These are phyloP conservation scores for Hypsopygia costalis DNA, from an alignment of 2,888 invertebrate genomes.

Conservation along the genomic window DNA sequence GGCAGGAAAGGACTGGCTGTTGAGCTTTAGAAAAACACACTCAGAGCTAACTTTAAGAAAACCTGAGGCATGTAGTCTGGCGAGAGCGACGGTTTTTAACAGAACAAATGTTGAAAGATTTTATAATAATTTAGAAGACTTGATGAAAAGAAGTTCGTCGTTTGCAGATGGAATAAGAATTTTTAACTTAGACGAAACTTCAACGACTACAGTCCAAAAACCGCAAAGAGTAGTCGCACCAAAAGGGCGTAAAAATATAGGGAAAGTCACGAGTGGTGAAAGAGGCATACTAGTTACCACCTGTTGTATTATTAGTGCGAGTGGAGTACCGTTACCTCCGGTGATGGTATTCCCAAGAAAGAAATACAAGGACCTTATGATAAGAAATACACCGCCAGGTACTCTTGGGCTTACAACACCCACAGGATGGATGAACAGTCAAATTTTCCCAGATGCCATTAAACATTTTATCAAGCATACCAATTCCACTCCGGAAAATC, in stretches of 20 bases:
- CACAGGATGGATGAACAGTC: constrained; percentile 15
- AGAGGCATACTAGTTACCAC: constrained; percentile 29
- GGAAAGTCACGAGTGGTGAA: constrained; percentile 16
- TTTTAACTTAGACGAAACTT: constrained; percentile 12
- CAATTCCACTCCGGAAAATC: constrained; percentile 5
- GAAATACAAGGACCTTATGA: constrained; percentile 9
- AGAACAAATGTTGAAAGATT: constrained; percentile 7
- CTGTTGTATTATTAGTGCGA: constrained; percentile 26
- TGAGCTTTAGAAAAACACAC: constrained; percentile 5
- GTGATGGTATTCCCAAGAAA: constrained; percentile 12
- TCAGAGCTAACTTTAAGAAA: constrained; percentile 5
- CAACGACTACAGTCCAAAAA: constrained; percentile 11
- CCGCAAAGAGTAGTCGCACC: constrained; percentile 6
- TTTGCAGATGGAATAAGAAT: constrained; percentile 9
- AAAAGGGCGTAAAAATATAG: constrained; percentile 3
- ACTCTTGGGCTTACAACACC: constrained; percentile 11
- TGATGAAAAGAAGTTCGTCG: background rate
- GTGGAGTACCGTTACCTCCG: constrained; percentile 26
- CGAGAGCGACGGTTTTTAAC: constrained; percentile 10
- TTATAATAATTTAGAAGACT: constrained; percentile 8
- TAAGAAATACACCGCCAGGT: constrained; percentile 9
- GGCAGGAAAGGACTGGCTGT: constrained; percentile 9
- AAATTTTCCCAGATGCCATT: constrained; percentile 18
- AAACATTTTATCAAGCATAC: constrained; percentile 22
- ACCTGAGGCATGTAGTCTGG: constrained; percentile 13